Percentiles rank a stretch among this genome's conserved stretches.
Conservation (phyloP, 2,888 invertebrate species). For the Heliconius hortense region DNA sequence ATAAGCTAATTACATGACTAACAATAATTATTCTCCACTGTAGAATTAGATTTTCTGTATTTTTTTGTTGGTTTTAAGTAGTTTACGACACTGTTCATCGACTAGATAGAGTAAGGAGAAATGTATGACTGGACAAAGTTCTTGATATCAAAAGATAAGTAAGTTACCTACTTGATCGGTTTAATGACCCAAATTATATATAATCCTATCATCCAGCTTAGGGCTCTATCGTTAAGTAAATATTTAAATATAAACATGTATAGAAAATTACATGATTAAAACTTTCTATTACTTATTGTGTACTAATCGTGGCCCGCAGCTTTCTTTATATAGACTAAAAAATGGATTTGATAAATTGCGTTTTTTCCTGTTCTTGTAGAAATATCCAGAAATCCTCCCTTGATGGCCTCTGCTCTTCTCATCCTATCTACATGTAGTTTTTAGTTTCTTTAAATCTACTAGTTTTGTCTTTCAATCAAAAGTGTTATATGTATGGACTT, state of each 20-base stretch:
- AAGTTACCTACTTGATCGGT: conserved; percentile 10
- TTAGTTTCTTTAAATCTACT: too few species aligned
- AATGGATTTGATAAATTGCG: too few species aligned
- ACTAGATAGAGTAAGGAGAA: conserved; percentile 2
- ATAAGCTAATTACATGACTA: neutral
- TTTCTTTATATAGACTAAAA: too few species aligned
- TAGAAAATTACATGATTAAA: neutral
- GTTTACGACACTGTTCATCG: neutral
- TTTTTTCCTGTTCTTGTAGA: too few species aligned
- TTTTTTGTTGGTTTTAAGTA: neutral
- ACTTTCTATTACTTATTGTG: too few species aligned
- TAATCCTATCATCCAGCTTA: conserved; percentile 2
- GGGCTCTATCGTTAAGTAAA: neutral
- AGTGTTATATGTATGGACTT: too few species aligned
- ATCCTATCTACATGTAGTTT: too few species aligned
- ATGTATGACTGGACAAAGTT: conserved; percentile 14
- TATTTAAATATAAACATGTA: neutral
- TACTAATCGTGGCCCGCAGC: too few species aligned
- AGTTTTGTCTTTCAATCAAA: too few species aligned
- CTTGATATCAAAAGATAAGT: conserved; percentile 14
- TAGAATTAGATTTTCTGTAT: neutral
- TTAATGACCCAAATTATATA: conserved; percentile 21
- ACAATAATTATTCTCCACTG: neutral
- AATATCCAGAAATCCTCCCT: too few species aligned
- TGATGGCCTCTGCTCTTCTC: too few species aligned